Evolutionary conservation across 64 coral and sea anemone species (phyloP), one percentile per base, ranked within the genome.

Genomic region (Stichodactyla mertensii): DNA sequence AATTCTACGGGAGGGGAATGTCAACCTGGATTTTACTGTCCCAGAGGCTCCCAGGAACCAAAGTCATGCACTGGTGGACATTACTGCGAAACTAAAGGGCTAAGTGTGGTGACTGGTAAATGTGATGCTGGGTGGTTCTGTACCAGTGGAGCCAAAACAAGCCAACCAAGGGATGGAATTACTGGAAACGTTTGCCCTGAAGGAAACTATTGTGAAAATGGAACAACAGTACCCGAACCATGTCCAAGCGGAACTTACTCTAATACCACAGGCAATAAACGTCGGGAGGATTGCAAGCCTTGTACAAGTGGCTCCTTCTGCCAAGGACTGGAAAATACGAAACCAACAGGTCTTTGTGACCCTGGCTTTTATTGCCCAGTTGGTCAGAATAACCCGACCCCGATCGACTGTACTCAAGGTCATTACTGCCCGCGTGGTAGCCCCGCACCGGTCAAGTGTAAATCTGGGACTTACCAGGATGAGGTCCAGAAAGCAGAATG

Each of bases 1-100:
- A 91, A 88, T 61, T 92, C 93, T n/a, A 99, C 97, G 51, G 97
- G 97, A 77, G 97, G 97, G 16, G 93, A 95, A 85, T 99, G 97
- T 70, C 93, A 94, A 55, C 86, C 91, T 55, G 97, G 97, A 52
- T 94, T 95, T 77, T 99, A 88, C 88, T 99, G 97, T 16, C 97
- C 97, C 18, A 84, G 67, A 80, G 97, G 93, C 19, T 95, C 93
- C 1, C 61, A 87, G 83, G 88, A 92, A 58, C 97, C 97, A 74
- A 92, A 53, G 20, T 24, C 88, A 6, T 99, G 97, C 31, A 90
- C 88, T 61, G 97, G 97, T 52, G 97, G 97, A 16, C 64, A 91
- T 86, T 99, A 95, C 52, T 99, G 97, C 88, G 82, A 84, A 77
- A 87, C 84, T 55, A 99, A 94, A 91, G 90, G 97, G 78, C 89